Conservation (phyloP, 92 coral and sea anemone genomes). For the Zoanthus sansibaricus region DNA sequence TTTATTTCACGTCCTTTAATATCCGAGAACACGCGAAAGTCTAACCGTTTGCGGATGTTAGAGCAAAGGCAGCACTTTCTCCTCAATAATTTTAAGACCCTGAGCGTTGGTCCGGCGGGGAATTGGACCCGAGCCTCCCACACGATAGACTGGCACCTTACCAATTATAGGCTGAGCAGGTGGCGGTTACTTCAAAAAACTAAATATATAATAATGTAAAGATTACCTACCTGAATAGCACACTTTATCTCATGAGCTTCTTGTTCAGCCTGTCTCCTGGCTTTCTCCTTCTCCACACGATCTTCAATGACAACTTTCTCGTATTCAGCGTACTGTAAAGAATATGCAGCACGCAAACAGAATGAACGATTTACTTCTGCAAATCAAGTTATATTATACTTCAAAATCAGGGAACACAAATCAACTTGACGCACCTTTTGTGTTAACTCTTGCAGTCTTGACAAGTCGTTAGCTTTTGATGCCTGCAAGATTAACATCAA, state of each 20-base stretch:
- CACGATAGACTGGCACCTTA: no score
- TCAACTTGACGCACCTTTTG: slow-evolving; percentile 73
- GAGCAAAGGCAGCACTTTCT: no score
- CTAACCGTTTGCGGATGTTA: no score
- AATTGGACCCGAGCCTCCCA: no score
- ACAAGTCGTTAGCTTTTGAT: slow-evolving; percentile 93
- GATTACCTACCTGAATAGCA: slow-evolving; percentile 70
- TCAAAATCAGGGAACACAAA: neutral
- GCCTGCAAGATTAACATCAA: slow-evolving; percentile 58
- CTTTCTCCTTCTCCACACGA: slow-evolving; percentile 94
- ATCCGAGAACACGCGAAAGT: no score
- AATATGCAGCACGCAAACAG: neutral
- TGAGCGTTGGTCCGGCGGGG: no score
- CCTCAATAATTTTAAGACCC: no score
- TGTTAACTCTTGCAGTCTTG: slow-evolving; percentile 93
- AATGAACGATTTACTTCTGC: neutral
- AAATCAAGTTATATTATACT: no score
- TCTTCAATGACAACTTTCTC: slow-evolving; percentile 99
- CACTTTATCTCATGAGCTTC: slow-evolving; percentile 94
- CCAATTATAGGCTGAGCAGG: no score
- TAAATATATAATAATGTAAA: neutral
- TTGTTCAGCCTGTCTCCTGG: slow-evolving; percentile 93
- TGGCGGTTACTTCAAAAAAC: no score
- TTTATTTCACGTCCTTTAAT: no score
- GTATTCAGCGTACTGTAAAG: slow-evolving; percentile 91